These are phyloP conservation scores for Crypturellus undulatus DNA, from an alignment of 2,113 vertebrate genomes.

Conservation along the genomic window DNA sequence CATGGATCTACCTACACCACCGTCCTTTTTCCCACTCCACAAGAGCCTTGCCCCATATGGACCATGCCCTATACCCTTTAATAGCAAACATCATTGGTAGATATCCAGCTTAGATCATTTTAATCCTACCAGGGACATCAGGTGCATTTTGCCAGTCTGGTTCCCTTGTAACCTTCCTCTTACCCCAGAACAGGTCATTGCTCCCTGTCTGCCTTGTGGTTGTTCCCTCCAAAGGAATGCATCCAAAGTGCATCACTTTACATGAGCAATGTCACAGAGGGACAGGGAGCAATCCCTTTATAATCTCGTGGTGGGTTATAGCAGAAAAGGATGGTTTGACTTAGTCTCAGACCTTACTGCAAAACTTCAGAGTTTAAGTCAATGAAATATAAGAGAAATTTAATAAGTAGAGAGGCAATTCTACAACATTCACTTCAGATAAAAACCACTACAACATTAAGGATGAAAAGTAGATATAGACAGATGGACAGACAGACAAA, in stretches of 20 bases:
- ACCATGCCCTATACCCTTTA: not conserved
- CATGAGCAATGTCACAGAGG: accelerated
- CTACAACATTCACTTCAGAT: not conserved
- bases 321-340: not conserved
- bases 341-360: not conserved
- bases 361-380: not conserved
- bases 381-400: not conserved
- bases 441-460: not conserved
- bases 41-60: not conserved
- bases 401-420: not conserved
- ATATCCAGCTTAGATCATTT: not conserved
- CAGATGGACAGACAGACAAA: not conserved
- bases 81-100: too few species aligned
- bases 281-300: not conserved
- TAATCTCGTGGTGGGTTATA: not conserved
- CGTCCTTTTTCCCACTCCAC: not conserved
- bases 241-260: not conserved
- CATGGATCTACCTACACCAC: not conserved
- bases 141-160: not conserved
- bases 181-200: not conserved
- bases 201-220: accelerated
- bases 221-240: not conserved
- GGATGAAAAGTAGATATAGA: constrained; percentile 19
- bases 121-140: not conserved
- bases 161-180: not conserved